Evolutionary conservation across 2,888 invertebrate species (phyloP), one percentile per base, ranked within the genome.

Genomic region (Coleophora flavipennella): DNA sequence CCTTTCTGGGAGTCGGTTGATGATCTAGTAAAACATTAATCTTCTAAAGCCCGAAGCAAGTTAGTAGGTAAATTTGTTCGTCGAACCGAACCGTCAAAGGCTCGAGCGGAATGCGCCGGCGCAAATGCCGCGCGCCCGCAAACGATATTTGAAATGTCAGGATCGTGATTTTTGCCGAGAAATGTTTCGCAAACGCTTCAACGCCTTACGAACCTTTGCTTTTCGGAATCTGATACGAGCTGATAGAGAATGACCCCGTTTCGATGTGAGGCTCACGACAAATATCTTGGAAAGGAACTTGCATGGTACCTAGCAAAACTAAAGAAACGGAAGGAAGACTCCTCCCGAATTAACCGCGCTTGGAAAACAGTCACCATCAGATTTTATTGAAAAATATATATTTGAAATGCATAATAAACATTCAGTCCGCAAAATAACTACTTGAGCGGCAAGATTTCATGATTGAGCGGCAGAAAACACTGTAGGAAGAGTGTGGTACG

Each of bases 141-240:
- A 62, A 67, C 70, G 59, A 60, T 75, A 71, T 69, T 65, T 61
- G 59, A 81, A 83, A 83, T 83, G 83, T 81, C 83, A 78, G 67
- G 70, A 68, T 81, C 83, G 83, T 83, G 83, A 77, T 79, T 80
- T 81, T 78, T 81, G 78, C 55, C 62, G 58, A 67, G 73, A 70
- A 71, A 70, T 61, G 50, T 83, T 81, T 74, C 73, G 74, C 64
- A 83, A 81, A 60, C 52, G 44, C 53, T 49, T 51, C 39, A 41
- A 42, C 46, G 54, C 48, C 53, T 44, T 60, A 57, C 54, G 57
- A 33, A 39, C 36, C 31, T 20, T 26, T 28, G 29, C 29, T 29
- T 4, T 29, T 11, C 1, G 20, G 20, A 20, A 20, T 20, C 20
- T 20, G 20, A 20, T 20, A 20, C 6, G 20, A 20, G 20, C 20